Evolutionary conservation across 2,888 invertebrate genomes (phyloP).

Genomic region (Patella pellucida): DNA sequence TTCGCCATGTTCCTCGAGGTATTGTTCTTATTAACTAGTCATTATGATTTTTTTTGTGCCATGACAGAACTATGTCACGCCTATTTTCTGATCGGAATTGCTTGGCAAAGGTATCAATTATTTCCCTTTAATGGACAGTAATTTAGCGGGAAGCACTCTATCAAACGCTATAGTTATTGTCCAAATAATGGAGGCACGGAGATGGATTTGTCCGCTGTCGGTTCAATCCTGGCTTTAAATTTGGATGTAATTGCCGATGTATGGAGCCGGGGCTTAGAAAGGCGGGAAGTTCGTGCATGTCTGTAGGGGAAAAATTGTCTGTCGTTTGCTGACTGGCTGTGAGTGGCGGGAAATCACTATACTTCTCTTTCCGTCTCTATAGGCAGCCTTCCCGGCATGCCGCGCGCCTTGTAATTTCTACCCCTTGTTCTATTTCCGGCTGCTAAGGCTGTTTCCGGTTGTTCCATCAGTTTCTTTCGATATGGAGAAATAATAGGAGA

Average conservation of each 20-base stretch:
- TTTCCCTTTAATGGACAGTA: slow-evolving; percentile 20
- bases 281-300: slow-evolving; percentile 10
- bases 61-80: slow-evolving; percentile 11
- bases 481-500: slow-evolving; percentile 11
- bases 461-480: slow-evolving; percentile 5
- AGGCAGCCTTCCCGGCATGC: slow-evolving; percentile 5
- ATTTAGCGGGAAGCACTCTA: slow-evolving; percentile 24
- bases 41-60: background rate
- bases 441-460: slow-evolving; percentile 12
- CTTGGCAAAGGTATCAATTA: slow-evolving; percentile 16
- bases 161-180: slow-evolving; percentile 25
- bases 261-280: slow-evolving; percentile 8
- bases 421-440: slow-evolving; percentile 11
- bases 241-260: slow-evolving; percentile 24
- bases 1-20: background rate
- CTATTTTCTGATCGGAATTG: slow-evolving; percentile 9
- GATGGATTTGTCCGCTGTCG: slow-evolving; percentile 20
- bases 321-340: slow-evolving; percentile 9
- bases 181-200: slow-evolving; percentile 24
- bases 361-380: slow-evolving; percentile 10
- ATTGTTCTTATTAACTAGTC: slow-evolving; percentile 10
- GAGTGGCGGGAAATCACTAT: slow-evolving; percentile 11
- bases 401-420: slow-evolving; percentile 11
- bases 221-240: slow-evolving; percentile 17
- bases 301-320: background rate